phyloP scores from a whole-genome alignment of 2,113 vertebrate species.

The Phylloscopus trochilus region DNA sequence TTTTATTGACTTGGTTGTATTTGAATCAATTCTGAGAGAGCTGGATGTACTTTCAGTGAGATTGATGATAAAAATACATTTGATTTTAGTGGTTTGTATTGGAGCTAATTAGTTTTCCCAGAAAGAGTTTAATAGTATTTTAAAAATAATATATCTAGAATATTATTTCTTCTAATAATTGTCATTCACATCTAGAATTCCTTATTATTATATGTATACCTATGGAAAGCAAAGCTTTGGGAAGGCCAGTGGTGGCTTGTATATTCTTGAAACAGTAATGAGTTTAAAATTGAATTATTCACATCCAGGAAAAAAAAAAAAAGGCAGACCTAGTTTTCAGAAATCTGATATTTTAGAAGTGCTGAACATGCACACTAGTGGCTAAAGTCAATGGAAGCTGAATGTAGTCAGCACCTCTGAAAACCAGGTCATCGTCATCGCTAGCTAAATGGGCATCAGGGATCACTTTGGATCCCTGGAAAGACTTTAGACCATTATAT shows the following conservation, averaged over 20 bases:
- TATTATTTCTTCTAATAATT: background rate
- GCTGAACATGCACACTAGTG: background rate
- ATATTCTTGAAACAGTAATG: background rate
- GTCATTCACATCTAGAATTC: background rate
- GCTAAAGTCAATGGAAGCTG: background rate
- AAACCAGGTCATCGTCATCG: background rate
- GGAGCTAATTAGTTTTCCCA: background rate
- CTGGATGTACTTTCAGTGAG: background rate
- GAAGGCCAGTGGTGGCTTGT: background rate
- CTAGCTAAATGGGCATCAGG: background rate
- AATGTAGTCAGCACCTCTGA: background rate
- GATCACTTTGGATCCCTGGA: background rate
- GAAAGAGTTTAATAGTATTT: background rate
- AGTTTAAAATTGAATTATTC: background rate
- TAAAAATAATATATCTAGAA: background rate
- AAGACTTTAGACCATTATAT: background rate
- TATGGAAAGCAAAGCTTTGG: background rate
- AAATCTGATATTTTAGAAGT: background rate
- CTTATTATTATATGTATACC: background rate
- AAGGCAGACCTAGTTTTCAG: background rate
- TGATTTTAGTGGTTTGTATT: background rate
- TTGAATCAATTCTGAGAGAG: background rate
- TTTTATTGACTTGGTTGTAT: conserved; percentile 25
- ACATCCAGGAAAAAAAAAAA: background rate
- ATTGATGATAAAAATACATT: background rate